Base-by-base conservation (phyloP, 2,888 invertebrate species). In the Orthosia gracilis region DNA sequence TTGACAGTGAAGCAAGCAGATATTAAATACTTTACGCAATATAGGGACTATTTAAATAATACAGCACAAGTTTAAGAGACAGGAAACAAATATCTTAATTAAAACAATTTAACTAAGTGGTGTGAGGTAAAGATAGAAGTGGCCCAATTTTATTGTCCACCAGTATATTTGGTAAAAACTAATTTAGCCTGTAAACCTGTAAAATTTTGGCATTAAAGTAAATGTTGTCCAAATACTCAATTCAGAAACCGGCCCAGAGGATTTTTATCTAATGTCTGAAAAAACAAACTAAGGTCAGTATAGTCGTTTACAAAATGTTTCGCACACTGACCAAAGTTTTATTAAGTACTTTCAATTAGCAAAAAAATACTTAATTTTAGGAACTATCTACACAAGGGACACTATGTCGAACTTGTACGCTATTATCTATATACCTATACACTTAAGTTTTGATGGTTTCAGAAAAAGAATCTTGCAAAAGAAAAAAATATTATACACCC, bases 351-450 rank as follows among this genome's bases (percentile, higher is more conserved):
- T 61, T n/a, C 11, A 66, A 65, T 12, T 76, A 45, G 54, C n/a
- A 62, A 62, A 77, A 77, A 63, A 26, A 61, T 63, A 78, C 55
- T 69, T 65, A 55, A 62, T n/a, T 54, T 69, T 85, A 86, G 82
- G 78, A 85, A 85, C 84, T 81, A 73, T 83, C 59, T 40, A 69
- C 40, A 62, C 45, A 67, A 40, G 47, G 40, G 18, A 59, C 21
- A 71, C 47, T 65, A 59, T 75, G 61, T 80, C 77, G 64, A 77
- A 67, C 61, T 84, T 82, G 78, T 69, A 76, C 72, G 50, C 26
- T 74, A 72, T 66, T 66, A 75, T 62, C 54, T 57, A 77, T 59
- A 74, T 66, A 72, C 47, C 21, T 68, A 70, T 12, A 61, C 17
- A 55, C 61, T 57, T 45, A 69, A 55, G 5, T 40, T 68, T 26